Conservation (phyloP, 2,113 vertebrate genomes). For the Rhagologus leucostigma region DNA sequence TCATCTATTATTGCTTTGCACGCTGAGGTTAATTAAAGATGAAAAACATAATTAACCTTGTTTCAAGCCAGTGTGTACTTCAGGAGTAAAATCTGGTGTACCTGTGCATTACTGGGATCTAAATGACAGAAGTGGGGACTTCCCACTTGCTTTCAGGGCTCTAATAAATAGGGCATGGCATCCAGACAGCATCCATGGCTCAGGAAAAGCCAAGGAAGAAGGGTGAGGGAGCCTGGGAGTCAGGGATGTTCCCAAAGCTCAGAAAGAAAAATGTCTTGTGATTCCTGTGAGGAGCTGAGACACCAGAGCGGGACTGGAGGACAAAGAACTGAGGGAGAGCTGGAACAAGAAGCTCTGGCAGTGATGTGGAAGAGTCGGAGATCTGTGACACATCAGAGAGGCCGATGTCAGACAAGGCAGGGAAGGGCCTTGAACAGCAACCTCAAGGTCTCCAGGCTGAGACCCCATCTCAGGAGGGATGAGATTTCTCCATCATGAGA, state of each 20-base stretch:
- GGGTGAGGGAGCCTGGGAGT: neutral
- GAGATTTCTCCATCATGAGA: neutral
- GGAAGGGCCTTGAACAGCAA: neutral
- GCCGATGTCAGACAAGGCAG: neutral
- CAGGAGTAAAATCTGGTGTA: neutral
- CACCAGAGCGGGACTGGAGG: neutral
- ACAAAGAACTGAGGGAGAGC: neutral
- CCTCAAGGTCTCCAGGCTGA: neutral
- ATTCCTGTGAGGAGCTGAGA: neutral
- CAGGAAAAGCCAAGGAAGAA: neutral
- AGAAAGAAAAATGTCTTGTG: neutral
- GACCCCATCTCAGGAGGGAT: neutral
- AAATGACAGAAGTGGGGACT: neutral
- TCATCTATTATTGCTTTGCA: neutral
- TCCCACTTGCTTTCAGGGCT: neutral
- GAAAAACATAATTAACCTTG: neutral
- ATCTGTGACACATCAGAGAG: neutral
- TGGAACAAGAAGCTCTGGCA: neutral
- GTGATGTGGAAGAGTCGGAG: neutral
- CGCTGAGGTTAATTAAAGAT: neutral
- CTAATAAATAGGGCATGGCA: fast-evolving
- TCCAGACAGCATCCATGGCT: neutral
- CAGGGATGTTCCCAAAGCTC: neutral
- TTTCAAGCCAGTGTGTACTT: neutral
- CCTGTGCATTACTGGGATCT: neutral